A percentile compares a stretch with the other conserved stretches of the same genome.
phyloP scores from a whole-genome alignment of 2,888 invertebrate genomes.

The Andrena fulva region DNA sequence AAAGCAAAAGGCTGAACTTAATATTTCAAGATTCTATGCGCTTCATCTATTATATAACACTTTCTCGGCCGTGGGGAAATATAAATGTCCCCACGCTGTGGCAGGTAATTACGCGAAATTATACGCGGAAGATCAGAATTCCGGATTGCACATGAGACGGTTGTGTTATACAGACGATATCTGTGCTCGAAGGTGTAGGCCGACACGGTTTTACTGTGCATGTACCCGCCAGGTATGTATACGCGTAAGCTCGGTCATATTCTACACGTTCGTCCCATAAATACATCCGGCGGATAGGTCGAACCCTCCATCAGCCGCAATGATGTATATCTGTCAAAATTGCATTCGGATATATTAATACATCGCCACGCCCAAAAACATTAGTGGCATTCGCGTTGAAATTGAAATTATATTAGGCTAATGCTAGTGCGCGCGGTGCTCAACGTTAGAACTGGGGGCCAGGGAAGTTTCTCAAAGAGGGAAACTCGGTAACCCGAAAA shows the following conservation, averaged over 20 bases:
- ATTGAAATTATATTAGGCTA: conserved; percentile 6
- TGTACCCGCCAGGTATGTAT: not conserved
- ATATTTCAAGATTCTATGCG: not conserved
- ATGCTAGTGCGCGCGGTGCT: not conserved
- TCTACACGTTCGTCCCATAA: conserved; percentile 35
- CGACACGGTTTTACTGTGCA: conserved; percentile 6
- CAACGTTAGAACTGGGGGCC: too few relatives aligned
- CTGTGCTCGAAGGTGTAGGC: not conserved
- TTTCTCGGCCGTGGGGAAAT: not conserved
- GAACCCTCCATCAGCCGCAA: conserved; percentile 32
- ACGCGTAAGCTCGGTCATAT: conserved; percentile 28
- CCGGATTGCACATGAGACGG: conserved; percentile 18
- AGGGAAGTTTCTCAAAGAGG: too few relatives aligned
- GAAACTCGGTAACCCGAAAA: too few relatives aligned
- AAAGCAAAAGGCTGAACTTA: too few relatives aligned
- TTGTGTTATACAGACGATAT: not conserved
- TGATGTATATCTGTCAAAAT: conserved; percentile 35
- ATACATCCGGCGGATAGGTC: conserved; percentile 31
- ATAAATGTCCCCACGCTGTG: not conserved
- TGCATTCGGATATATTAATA: conserved; percentile 32
- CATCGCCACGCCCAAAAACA: conserved; percentile 12
- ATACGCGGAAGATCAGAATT: conserved; percentile 31
- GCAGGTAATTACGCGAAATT: conserved; percentile 26
- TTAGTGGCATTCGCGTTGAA: conserved; percentile 17
- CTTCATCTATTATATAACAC: not conserved